Base-by-base conservation (phyloP, 2,113 vertebrate genomes). In the Mesocricetus auratus region DNA sequence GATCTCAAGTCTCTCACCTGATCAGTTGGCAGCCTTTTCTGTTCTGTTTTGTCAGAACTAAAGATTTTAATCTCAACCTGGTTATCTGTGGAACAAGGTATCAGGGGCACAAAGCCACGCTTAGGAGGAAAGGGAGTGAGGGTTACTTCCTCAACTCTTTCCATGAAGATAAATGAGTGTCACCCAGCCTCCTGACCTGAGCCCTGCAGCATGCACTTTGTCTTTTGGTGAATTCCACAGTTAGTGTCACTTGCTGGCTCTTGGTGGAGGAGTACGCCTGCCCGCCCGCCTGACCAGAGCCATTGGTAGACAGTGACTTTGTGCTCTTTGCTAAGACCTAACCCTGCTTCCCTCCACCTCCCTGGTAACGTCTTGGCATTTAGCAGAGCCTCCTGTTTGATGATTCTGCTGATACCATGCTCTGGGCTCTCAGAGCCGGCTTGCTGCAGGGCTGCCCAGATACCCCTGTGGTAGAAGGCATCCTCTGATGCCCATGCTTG, bases 201-300 rank as follows among this genome's bases (percentile, higher is more conserved):
- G 56, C 68, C 7, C 19, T 9, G 64, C 3, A 58, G 60, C 64
- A 53, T 69, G 56, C 2, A 42, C n/a, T 15, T 17, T 7, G 19
- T 42, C 73, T 22, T 66, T 58, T 78, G 36, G 31, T n/a, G n/a
- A 29, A 21, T 36, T 56, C 47, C 1, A 39, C 22, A 50, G 45
- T 69, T 56, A 19, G 31, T 16, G 26, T 58, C 8, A 0, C 39
- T 31, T 19, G 53, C 26, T 24, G 10, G 58, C 56, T 62, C n/a
- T 15, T 8, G 0, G 2, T 26, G 45, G 60, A 42, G 39, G 24
- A 50, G 1, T 36, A 69, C 3, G 2, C 31, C 2, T 1, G 19
- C 3, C 79, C 24, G 21, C n/a, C 36, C 3, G 3, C 24, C 36
- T 36, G 90, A 73, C 77, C 89, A 68, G 1, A 17, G 60, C 81